Percentiles rank a stretch among this genome's conserved stretches.
Conservation (phyloP, 2,888 invertebrate species). For the Lasioglossum villosulum region DNA sequence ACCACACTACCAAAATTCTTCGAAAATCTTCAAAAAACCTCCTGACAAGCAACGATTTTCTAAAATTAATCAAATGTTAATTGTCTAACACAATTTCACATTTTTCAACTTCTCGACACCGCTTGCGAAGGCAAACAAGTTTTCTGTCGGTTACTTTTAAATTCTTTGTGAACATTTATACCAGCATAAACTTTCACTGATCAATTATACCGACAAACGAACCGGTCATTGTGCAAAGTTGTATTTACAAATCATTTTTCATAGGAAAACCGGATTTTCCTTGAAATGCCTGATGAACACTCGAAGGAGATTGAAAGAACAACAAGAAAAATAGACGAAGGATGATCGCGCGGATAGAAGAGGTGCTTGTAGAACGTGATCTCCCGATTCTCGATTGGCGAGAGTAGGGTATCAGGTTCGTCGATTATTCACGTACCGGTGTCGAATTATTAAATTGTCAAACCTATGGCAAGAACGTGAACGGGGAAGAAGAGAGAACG, state of each 20-base stretch:
- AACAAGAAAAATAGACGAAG: neutral
- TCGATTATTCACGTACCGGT: constrained; percentile 78
- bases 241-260: neutral
- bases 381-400: constrained; percentile 49
- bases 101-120: neutral
- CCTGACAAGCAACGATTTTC: neutral
- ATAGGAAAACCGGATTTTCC: neutral
- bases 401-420: constrained; percentile 70
- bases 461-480: constrained; percentile 66
- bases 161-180: neutral
- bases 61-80: neutral
- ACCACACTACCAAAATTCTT: neutral
- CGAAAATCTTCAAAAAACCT: neutral
- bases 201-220: neutral
- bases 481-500: constrained; percentile 6
- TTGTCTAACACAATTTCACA: neutral
- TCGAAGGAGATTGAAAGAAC: constrained; percentile 12
- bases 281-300: neutral
- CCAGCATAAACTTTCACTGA: neutral
- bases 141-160: too few species aligned
- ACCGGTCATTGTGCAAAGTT: neutral
- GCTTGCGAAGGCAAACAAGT: too few species aligned
- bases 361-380: constrained; percentile 26
- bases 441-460: constrained; percentile 80
- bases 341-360: constrained; percentile 5